A percentile compares a stretch with the other conserved stretches of the same genome.
Evolutionary conservation across 2,113 vertebrate genomes (phyloP).

Genomic region (Chelonoidis abingdonii): DNA sequence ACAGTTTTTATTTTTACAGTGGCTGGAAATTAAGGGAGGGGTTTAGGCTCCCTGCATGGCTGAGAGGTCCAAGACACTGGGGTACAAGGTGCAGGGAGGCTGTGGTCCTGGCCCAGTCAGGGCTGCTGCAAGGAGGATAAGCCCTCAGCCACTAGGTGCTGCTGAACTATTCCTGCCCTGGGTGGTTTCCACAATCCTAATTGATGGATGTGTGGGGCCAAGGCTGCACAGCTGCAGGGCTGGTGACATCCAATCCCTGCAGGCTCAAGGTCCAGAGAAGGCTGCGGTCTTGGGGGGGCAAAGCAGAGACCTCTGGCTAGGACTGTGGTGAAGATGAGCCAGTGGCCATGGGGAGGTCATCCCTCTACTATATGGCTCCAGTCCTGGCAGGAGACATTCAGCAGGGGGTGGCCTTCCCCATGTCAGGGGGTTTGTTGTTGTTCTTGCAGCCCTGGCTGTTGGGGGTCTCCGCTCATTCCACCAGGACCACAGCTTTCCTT

Average conservation of each 20-base stretch:
- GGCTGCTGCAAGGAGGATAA: not conserved
- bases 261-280: not conserved
- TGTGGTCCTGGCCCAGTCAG: not conserved
- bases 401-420: not conserved
- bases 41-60: too few relatives aligned
- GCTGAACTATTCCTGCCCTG: not conserved
- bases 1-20: too few relatives aligned
- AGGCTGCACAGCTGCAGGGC: not conserved
- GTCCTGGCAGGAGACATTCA: not conserved
- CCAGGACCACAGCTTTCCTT: not conserved
- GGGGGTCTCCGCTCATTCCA: not conserved
- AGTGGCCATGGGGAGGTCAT: not conserved
- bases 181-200: not conserved
- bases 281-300: too few relatives aligned
- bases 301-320: not conserved
- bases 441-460: not conserved
- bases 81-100: not conserved
- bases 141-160: not conserved
- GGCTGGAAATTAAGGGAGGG: too few relatives aligned
- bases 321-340: not conserved
- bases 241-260: not conserved
- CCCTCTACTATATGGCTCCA: not conserved
- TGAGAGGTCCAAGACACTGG: not conserved
- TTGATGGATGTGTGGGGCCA: not conserved
- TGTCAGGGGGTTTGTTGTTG: not conserved